Base-by-base conservation (phyloP, 2,888 invertebrate genomes). In the Teinopalpus imperialis region DNA sequence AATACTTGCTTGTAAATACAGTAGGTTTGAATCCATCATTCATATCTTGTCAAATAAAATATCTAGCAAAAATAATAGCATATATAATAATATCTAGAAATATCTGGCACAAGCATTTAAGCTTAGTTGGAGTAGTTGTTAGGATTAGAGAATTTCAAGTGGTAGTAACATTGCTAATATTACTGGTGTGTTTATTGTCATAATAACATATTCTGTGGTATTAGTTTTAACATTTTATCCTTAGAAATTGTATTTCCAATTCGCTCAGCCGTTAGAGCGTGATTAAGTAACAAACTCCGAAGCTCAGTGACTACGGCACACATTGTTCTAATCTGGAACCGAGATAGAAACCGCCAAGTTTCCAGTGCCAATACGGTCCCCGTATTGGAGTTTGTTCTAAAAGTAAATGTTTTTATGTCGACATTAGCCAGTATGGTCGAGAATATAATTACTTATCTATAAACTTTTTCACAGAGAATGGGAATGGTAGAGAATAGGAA, bases 251-350 rank as follows among this genome's bases (percentile, higher is more conserved):
- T 48, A 49, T 52, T 40, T 34, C 13, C 30, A 37, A 44, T 52
- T 49, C 50, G 44, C 48, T 52, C 43, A 45, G 41, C 39, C 47
- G 30, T 34, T 24, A 23, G 39, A 45, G 26, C 40, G 48, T 49
- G 49, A 53, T 51, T 53, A 49, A 34, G 46, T 43, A 43, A 46
- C 36, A 34, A 54, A 47, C 44, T 49, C 43, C 24, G 46, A 48
- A 48, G 37, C 36, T 24, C 30, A 10, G 13, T 20, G 13, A 21
- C 32, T 40, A 20, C 21, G 21, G 20, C 21, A 34, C 32, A 29
- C 23, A 46, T 35, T 46, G 40, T 46, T 35, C 40, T 29, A 29
- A 34, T 41, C 46, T 16, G 35, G 7, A 31, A 40, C 30, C 13
- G 26, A 23, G 14, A 20, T 20, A 26, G 26, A 26, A 37, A 20